Percentiles rank a stretch among this genome's conserved stretches.
phyloP scores from a whole-genome alignment of 2,888 invertebrate species.

The Pammene aurita region DNA sequence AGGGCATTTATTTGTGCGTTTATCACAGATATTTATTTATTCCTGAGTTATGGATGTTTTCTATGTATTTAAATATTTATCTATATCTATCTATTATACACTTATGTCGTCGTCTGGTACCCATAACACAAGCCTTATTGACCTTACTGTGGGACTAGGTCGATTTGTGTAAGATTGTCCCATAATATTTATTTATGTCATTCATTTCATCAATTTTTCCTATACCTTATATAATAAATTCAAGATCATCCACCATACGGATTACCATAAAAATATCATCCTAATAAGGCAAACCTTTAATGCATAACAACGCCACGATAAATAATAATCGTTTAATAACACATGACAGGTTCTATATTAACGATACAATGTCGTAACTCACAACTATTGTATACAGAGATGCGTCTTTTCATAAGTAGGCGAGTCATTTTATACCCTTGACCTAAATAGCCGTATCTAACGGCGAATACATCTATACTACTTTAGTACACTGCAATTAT shows the following conservation, averaged over 20 bases:
- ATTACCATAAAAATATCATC: conserved; percentile 7
- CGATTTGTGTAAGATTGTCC: too few relatives aligned
- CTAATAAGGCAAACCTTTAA: neutral
- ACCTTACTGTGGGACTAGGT: too few relatives aligned
- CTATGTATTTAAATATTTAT: too few relatives aligned
- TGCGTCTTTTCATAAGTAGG: neutral
- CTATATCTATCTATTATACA: too few relatives aligned
- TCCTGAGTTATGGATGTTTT: too few relatives aligned
- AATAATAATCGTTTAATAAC: conserved; percentile 12
- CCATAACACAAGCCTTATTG: too few relatives aligned
- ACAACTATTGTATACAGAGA: neutral
- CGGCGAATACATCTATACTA: neutral
- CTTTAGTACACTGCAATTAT: neutral
- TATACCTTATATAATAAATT: too few relatives aligned
- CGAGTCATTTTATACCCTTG: neutral
- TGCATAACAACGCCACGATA: conserved; percentile 1
- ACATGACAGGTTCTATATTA: neutral
- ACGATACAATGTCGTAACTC: neutral
- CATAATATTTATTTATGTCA: too few relatives aligned
- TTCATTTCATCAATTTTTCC: too few relatives aligned
- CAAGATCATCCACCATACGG: neutral
- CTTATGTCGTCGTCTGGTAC: too few relatives aligned
- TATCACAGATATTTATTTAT: too few relatives aligned
- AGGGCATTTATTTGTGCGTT: too few relatives aligned
- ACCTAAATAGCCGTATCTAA: conserved; percentile 2